phyloP scores from a whole-genome alignment of 2,888 invertebrate species.

The Morpho deidamia region DNA sequence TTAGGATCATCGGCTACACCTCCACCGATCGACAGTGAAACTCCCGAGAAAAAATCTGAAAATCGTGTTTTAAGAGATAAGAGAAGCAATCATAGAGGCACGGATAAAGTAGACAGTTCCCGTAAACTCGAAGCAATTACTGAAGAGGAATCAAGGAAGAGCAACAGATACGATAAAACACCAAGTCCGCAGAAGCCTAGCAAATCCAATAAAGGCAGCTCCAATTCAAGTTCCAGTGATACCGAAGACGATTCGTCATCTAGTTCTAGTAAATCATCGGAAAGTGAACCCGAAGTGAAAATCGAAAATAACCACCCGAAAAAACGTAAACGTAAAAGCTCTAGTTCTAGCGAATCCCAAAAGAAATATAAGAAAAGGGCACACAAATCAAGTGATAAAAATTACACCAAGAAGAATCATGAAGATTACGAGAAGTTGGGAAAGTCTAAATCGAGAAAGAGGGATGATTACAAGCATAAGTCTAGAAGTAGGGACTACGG shows the following conservation, averaged over 20 bases:
- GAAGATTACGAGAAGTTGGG: conserved; percentile 48
- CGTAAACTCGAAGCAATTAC: conserved; percentile 50
- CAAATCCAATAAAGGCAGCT: conserved; percentile 53
- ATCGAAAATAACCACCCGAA: conserved; percentile 41
- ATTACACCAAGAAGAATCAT: conserved; percentile 42
- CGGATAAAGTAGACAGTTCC: conserved; percentile 48
- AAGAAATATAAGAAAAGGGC: conserved; percentile 50
- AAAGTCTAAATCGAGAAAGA: conserved; percentile 43
- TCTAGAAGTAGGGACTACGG: conserved; percentile 53
- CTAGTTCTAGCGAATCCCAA: conserved; percentile 49
- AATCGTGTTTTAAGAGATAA: conserved; percentile 53
- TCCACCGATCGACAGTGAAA: conserved; percentile 56
- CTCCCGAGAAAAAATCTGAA: conserved; percentile 55
- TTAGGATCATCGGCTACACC: conserved; percentile 62
- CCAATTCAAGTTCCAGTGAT: conserved; percentile 57
- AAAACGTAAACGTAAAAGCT: conserved; percentile 56
- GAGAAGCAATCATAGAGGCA: conserved; percentile 47
- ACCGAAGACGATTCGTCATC: conserved; percentile 56
- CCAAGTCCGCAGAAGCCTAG: conserved; percentile 49
- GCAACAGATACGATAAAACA: conserved; percentile 47
- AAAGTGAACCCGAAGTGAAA: conserved; percentile 42
- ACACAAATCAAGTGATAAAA: conserved; percentile 42
- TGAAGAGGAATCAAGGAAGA: conserved; percentile 54
- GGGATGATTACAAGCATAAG: conserved; percentile 50
- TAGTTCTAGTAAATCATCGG: conserved; percentile 43